Evolutionary conservation across 2,888 invertebrate genomes (phyloP), one percentile per base, ranked within the genome.

Genomic region (Platycheirus rosarum): DNA sequence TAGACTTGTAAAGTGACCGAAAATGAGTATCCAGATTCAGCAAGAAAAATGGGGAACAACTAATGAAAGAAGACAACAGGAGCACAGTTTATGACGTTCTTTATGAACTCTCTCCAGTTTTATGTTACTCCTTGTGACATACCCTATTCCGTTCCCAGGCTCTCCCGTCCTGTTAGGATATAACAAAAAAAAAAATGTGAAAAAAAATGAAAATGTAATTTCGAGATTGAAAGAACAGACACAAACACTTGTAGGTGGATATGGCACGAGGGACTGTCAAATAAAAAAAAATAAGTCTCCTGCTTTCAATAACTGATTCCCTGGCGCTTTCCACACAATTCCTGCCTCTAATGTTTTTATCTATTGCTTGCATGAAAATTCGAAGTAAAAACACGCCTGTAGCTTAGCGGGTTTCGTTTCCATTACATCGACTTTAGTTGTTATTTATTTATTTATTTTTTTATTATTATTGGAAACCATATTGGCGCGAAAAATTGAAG

Each of bases 1-100:
- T 18, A 49, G 77, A 51, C 71, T 77, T 77, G 37, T 51, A 66
- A 82, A 77, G 70, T 82, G 77, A 82, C 77, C 82, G 55, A 63
- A 77, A 80, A 63, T 82, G 66, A 13, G 55, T 62, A 35, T 37
- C 51, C 14, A 53, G 35, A 35, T 66, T 65, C 75, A 53, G 7
- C 37, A 11, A 35, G 60, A 37, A 62, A 68, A 68, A 16, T 9
- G 2, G 7, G 55, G 40, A 68, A 74, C 49, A 79, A 49, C 79
- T 57, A 48, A 55, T 40, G 49, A 35, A 48, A 63, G n/a, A 65
- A 46, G 48, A 76, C 70, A 70, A 55, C 60, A 70, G 49, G 62
- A 62, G 57, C 48, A 23, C 57, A 57, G 55, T 51, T 69, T 35
- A 37, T 48, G 32, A 1, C 18, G 7, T 48, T 48, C 32, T 63